Percentiles rank a stretch among this genome's conserved stretches.
Conservation (phyloP, 2,888 invertebrate species). For the Baronia brevicornis region DNA sequence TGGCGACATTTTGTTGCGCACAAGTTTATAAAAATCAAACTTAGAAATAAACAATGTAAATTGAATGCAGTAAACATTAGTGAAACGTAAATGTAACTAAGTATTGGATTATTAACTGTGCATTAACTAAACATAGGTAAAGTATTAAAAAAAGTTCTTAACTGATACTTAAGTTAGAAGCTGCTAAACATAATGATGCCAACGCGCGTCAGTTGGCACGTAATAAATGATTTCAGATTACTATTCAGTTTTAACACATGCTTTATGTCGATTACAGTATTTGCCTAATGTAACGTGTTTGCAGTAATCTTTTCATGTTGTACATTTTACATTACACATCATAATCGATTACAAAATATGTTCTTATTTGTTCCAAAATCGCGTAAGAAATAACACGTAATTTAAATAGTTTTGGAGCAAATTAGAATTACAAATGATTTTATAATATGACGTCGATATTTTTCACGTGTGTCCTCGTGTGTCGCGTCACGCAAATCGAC, state of each 20-base stretch:
- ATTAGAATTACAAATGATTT: slow-evolving; percentile 15
- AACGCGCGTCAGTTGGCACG: slow-evolving; percentile 33
- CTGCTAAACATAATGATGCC: slow-evolving; percentile 51
- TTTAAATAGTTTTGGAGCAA: slow-evolving; percentile 15
- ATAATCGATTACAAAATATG: slow-evolving; percentile 9
- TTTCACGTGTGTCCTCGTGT: slow-evolving; percentile 20
- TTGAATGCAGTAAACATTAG: slow-evolving; percentile 35
- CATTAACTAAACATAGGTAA: slow-evolving; percentile 60
- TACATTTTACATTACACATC: slow-evolving; percentile 8
- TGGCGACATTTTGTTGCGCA: slow-evolving; percentile 23
- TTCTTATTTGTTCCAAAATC: slow-evolving; percentile 17
- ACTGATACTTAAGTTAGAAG: slow-evolving; percentile 56
- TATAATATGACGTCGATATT: slow-evolving; percentile 14
- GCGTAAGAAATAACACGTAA: slow-evolving; percentile 10
- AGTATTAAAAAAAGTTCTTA: slow-evolving; percentile 55
- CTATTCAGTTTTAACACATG: slow-evolving; percentile 46
- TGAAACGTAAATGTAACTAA: slow-evolving; percentile 41
- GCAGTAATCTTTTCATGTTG: background rate
- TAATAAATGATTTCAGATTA: slow-evolving; percentile 33
- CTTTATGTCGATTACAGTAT: slow-evolving; percentile 27
- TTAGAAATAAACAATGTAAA: slow-evolving; percentile 31
- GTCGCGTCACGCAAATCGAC: slow-evolving; percentile 23
- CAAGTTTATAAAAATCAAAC: slow-evolving; percentile 24
- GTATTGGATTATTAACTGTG: slow-evolving; percentile 57
- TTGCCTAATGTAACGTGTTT: no score